Evolutionary conservation across 1,140 invertebrate genomes (phyloP).

Genomic region (Drosophila bocqueti): DNA sequence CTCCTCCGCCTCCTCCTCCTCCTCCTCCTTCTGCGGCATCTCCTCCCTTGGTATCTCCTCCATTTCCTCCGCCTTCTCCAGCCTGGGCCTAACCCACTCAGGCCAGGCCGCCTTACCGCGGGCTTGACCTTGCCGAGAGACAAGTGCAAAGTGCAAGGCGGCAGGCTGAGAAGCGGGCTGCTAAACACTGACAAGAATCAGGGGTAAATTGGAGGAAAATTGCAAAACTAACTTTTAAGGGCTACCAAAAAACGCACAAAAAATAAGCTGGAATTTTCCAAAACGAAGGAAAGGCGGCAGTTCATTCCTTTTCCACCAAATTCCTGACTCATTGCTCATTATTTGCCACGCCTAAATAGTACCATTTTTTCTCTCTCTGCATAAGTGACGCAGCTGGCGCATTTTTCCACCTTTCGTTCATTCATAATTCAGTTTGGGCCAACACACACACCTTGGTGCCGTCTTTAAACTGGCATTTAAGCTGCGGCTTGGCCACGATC

Average conservation of each 20-base stretch:
- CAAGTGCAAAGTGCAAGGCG: conserved; percentile 47
- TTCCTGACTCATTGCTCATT: not conserved
- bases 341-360: not conserved
- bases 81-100: conserved; percentile 2
- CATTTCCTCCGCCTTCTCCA: not conserved
- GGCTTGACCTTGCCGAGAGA: conserved; percentile 35
- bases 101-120: conserved; percentile 3
- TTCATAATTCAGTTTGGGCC: conserved; percentile 48
- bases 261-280: not conserved
- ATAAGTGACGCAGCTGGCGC: conserved; percentile 8
- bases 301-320: not conserved
- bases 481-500: conserved; percentile 19
- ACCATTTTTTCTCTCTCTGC: conserved; percentile 8
- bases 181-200: conserved; percentile 4
- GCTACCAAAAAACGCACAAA: not conserved
- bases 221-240: not conserved
- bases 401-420: conserved; percentile 44
- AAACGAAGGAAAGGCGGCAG: not conserved
- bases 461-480: conserved; percentile 47
- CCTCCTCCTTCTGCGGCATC: not conserved
- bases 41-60: not conserved
- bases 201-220: not conserved
- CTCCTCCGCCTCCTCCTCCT: not conserved
- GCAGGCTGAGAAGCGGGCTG: conserved; percentile 19
- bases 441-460: conserved; percentile 15